Evolutionary conservation across 1,140 invertebrate species (phyloP).

Genomic region (Zophobas atratus): DNA sequence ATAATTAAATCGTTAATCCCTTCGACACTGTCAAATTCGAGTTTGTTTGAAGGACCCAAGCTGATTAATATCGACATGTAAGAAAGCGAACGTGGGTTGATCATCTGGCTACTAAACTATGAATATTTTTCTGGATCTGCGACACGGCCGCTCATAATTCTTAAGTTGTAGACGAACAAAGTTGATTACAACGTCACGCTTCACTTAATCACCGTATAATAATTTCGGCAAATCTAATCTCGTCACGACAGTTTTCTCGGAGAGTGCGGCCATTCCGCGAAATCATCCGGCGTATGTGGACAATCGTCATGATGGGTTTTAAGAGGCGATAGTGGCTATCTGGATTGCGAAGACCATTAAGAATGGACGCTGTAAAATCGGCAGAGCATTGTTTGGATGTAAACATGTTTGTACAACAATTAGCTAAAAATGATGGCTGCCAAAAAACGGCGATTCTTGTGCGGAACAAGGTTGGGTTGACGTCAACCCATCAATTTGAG

Average conservation of each 20-base stretch:
- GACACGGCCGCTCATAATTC: constrained; percentile 7
- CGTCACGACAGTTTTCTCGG: constrained; percentile 8
- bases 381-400: no score
- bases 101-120: neutral
- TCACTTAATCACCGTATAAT: constrained; percentile 14
- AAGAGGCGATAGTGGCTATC: neutral
- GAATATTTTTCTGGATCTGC: neutral
- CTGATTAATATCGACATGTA: neutral
- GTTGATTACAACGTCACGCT: constrained; percentile 17
- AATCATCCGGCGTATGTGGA: neutral
- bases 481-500: no score
- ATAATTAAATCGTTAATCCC: neutral
- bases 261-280: constrained; percentile 15
- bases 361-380: neutral
- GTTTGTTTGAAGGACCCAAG: neutral
- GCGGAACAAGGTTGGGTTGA: no score
- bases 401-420: no score
- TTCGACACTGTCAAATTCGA: neutral
- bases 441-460: no score
- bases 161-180: neutral
- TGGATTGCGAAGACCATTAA: neutral
- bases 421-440: no score
- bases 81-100: neutral
- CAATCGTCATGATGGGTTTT: neutral
- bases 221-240: constrained; percentile 42